Conservation (phyloP, 1,140 invertebrate genomes). For the Aphis gossypii region DNA sequence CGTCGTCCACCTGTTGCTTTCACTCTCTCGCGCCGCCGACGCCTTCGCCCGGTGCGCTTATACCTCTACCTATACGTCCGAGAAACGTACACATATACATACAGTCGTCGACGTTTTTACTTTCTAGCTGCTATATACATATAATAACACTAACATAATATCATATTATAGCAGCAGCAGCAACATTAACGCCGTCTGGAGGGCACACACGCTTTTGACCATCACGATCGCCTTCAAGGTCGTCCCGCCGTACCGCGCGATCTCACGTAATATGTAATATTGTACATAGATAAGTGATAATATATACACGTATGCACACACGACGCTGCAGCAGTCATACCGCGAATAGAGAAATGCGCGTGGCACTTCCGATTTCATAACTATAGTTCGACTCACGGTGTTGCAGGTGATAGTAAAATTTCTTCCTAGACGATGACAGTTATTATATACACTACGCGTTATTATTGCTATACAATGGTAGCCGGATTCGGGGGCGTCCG, state of each 20-base stretch:
- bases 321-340: not conserved
- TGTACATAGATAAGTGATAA: not conserved
- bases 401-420: not conserved
- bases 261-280: too few relatives aligned
- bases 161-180: not conserved
- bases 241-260: not conserved
- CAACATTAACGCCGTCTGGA: slow-evolving; percentile 14
- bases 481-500: not conserved
- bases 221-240: slow-evolving; percentile 43
- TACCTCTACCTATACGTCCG: not conserved
- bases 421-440: not conserved
- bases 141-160: slow-evolving; percentile 2
- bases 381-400: not conserved
- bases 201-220: slow-evolving; percentile 48
- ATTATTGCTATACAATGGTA: not conserved
- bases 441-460: not conserved
- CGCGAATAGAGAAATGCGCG: slow-evolving; percentile 7
- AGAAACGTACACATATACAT: too few relatives aligned
- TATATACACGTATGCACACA: not conserved
- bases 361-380: slow-evolving; percentile 41
- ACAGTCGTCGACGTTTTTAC: too few relatives aligned
- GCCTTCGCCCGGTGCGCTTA: not conserved
- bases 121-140: too few relatives aligned
- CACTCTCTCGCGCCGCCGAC: slow-evolving; percentile 5
- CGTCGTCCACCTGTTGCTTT: slow-evolving; percentile 23